A percentile compares a stretch with the other conserved stretches of the same genome.
These are phyloP conservation scores for Proisotoma minuta DNA, from an alignment of 2,888 invertebrate species.

Conservation along the genomic window DNA sequence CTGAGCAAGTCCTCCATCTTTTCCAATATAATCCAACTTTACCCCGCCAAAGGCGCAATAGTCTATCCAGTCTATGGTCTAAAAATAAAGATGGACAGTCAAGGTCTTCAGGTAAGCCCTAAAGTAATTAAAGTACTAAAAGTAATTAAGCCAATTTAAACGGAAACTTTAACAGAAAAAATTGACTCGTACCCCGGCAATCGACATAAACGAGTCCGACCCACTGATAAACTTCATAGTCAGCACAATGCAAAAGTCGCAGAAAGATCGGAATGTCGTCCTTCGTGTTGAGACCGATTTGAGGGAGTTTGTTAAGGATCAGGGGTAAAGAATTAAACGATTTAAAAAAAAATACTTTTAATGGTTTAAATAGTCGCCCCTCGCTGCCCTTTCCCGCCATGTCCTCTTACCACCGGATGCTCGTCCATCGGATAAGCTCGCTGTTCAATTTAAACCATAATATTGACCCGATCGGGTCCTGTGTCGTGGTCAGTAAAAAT, in stretches of 20 bases:
- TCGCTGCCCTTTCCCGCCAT: conserved; percentile 88
- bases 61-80: too few species aligned
- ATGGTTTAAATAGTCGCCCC: conserved; percentile 69
- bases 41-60: too few species aligned
- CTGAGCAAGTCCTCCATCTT: background rate
- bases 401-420: conserved; percentile 93
- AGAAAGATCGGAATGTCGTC: conserved; percentile 77
- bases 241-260: conserved; percentile 83
- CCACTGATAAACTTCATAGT: conserved; percentile 66
- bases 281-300: conserved; percentile 84
- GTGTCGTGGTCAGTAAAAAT: conserved; percentile 73
- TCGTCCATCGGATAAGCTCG: conserved; percentile 88
- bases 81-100: too few species aligned
- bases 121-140: too few species aligned
- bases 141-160: too few species aligned
- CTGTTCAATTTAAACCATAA: conserved; percentile 93
- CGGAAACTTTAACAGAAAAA: too few species aligned
- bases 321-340: conserved; percentile 57
- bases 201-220: conserved; percentile 26
- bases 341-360: conserved; percentile 34
- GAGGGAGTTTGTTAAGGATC: conserved; percentile 74
- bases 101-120: too few species aligned
- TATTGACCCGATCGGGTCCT: conserved; percentile 75
- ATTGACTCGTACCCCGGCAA: background rate
- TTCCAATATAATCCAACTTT: background rate